phyloP scores from a whole-genome alignment of 2,888 invertebrate species.

The Sclerodermus sp. region DNA sequence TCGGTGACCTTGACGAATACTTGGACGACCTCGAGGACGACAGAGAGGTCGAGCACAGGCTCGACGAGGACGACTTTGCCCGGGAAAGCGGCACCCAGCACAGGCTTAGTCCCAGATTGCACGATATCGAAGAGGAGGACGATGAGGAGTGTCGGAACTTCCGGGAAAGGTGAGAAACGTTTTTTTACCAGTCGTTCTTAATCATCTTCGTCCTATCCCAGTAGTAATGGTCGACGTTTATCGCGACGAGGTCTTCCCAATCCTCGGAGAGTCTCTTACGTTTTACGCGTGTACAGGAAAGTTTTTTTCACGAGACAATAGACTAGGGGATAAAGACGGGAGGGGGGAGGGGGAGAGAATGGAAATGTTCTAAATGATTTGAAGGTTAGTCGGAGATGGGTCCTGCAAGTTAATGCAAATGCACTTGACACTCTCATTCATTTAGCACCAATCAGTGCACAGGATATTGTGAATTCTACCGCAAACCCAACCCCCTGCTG shows the following conservation, averaged over 20 bases:
- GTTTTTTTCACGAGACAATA: no score
- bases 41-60: conserved; percentile 23
- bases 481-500: conserved; percentile 12
- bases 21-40: conserved; percentile 36
- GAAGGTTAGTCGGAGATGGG: neutral
- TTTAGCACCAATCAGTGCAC: conserved; percentile 37
- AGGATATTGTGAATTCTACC: conserved; percentile 43
- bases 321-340: no score
- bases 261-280: no score
- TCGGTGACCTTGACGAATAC: conserved; percentile 48
- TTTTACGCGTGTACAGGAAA: no score
- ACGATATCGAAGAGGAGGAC: conserved; percentile 83
- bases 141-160: conserved; percentile 62
- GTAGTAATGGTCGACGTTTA: no score
- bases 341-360: no score
- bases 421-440: conserved; percentile 4
- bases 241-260: no score
- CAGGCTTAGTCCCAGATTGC: conserved; percentile 73
- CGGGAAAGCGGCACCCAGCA: conserved; percentile 61
- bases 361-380: no score
- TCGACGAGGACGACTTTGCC: conserved; percentile 36
- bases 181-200: no score
- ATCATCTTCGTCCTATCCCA: no score
- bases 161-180: conserved; percentile 50
- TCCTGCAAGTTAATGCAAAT: conserved; percentile 5